Evolutionary conservation across 1,140 invertebrate genomes (phyloP), one percentile per base, ranked within the genome.

Genomic region (Drosophila repleta): DNA sequence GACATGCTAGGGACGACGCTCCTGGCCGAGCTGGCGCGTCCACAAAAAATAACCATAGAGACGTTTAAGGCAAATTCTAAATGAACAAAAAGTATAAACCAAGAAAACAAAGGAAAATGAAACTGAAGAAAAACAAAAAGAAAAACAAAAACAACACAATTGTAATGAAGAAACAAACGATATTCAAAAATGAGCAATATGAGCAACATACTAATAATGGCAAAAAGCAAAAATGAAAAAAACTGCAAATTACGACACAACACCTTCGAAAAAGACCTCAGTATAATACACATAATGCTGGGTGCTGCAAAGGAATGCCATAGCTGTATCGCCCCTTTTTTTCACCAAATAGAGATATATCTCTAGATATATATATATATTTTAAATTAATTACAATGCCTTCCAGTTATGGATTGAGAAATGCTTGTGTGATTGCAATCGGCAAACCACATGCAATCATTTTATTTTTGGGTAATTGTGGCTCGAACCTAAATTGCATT

Each of bases 11-110:
- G 39, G 39, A 17, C 15, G 8, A 2, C 11, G 15, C 8, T 43
- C n/a, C n/a, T 43, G 39, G 45, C 18, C 45, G 18, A 46, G 4
- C 11, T 46, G 71, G 74, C 70, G 84, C 79, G 83, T 88, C 79
- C 69, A 84, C 83, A 73, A 88, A 87, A 85, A 88, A 83, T 83
- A 88, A 83, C 83, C 83, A 88, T 88, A 88, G 83, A 88, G 83
- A 88, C 76, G 84, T 88, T 88, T 88, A 88, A 83, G 83, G 83
- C 83, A 88, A 88, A 88, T 89, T 88, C 83, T 88, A 88, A 88
- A 88, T 80, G 79, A 88, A 82, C 77, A 83, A 75, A 84, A 87
- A 83, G 79, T 87, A 88, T 83, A 88, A 87, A 89, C 84, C 82
- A 85, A 84, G 57, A 35, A 48, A 77, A 78, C 70, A 75, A 64